These are phyloP conservation scores for Cyprinodon variegatus DNA, from an alignment of 2,113 vertebrate genomes.

Conservation along the genomic window DNA sequence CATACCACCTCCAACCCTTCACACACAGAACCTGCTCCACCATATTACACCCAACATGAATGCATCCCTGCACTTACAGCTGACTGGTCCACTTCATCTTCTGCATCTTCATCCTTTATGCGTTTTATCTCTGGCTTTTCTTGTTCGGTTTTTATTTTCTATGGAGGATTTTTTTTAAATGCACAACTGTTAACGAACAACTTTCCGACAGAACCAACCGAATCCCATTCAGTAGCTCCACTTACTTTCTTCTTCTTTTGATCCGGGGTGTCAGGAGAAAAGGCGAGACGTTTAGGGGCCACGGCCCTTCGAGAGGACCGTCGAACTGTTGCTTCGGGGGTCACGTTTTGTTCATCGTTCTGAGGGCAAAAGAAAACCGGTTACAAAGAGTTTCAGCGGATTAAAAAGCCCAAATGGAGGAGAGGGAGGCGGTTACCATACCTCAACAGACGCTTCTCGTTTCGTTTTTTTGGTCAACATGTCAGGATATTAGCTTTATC, in stretches of 20 bases:
- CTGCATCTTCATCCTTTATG: constrained; percentile 13
- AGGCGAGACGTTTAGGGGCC: constrained; percentile 41
- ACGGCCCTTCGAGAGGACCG: constrained; percentile 20
- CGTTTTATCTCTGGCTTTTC: neutral
- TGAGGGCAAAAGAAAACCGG: neutral
- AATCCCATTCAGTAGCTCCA: neutral
- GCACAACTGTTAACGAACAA: no score
- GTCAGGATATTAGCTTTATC: accelerated
- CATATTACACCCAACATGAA: no score
- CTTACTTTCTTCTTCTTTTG: constrained; percentile 34
- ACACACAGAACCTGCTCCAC: no score
- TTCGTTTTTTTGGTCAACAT: constrained; percentile 39
- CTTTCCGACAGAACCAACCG: neutral
- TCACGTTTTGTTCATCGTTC: constrained; percentile 26
- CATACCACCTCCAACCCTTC: neutral
- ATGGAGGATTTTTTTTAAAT: neutral
- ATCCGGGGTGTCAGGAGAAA: constrained; percentile 7
- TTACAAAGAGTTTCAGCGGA: neutral
- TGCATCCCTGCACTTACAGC: constrained; percentile 24
- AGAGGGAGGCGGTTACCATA: neutral
- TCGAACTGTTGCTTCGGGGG: neutral
- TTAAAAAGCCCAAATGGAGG: neutral
- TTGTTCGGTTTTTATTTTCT: constrained; percentile 9
- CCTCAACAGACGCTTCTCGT: constrained; percentile 5
- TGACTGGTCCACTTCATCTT: constrained; percentile 28